Percentiles rank a stretch among this genome's conserved stretches.
These are phyloP conservation scores for Mermis nigrescens DNA, from an alignment of 2,888 invertebrate genomes.

Conservation along the genomic window DNA sequence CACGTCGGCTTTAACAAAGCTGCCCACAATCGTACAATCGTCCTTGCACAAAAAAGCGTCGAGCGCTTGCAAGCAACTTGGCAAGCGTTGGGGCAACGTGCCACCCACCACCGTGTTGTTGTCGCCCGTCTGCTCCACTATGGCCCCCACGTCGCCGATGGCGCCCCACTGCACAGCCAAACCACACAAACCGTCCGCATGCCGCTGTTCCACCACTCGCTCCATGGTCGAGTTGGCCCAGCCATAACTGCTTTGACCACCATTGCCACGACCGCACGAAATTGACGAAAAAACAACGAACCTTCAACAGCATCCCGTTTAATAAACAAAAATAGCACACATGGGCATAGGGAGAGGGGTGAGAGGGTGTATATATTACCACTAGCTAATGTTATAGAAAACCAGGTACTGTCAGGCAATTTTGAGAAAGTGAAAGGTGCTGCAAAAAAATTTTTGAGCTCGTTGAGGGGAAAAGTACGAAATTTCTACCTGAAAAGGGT, in stretches of 20 bases:
- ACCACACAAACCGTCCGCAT: slow-evolving; percentile 61
- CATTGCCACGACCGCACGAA: slow-evolving; percentile 85
- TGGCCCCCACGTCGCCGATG: slow-evolving; percentile 72
- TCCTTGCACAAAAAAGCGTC: slow-evolving; percentile 67
- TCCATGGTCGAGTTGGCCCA: slow-evolving; percentile 94
- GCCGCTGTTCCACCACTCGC: slow-evolving; percentile 67
- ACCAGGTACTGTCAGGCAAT: no score
- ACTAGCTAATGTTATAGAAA: no score
- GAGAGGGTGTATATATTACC: no score
- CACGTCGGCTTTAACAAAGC: not conserved
- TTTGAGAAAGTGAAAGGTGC: no score
- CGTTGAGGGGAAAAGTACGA: no score
- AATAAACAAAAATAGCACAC: no score
- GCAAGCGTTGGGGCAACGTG: slow-evolving; percentile 80
- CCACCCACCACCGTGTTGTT: slow-evolving; percentile 83
- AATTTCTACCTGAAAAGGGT: no score
- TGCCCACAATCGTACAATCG: not conserved
- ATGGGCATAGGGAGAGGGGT: no score
- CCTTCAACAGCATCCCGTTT: no score
- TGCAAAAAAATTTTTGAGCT: no score
- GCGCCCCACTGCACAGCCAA: slow-evolving; percentile 94
- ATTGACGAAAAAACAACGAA: slow-evolving; percentile 92
- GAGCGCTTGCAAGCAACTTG: slow-evolving; percentile 70
- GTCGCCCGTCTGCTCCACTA: slow-evolving; percentile 63
- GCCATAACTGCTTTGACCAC: slow-evolving; percentile 90